phyloP scores from a whole-genome alignment of 92 coral and sea anemone genomes.

The Desmophyllum pertusum region DNA sequence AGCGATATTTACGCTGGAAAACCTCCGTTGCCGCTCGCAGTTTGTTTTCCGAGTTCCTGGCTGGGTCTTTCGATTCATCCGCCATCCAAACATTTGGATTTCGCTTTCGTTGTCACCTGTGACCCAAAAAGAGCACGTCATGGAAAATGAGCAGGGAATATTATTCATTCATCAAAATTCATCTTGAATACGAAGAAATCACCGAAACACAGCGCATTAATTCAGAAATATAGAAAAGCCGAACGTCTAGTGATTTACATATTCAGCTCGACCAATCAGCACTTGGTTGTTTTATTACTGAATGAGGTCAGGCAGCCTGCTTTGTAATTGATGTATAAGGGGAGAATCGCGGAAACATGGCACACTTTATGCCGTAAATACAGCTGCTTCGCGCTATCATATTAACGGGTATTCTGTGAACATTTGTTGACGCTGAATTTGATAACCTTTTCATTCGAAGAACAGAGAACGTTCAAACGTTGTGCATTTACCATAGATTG shows the following conservation, averaged over 20 bases:
- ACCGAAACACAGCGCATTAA: conserved; percentile 37
- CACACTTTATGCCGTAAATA: conserved; percentile 49
- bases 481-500: neutral
- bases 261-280: conserved; percentile 66
- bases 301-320: conserved; percentile 43
- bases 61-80: conserved; percentile 55
- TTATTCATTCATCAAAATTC: conserved; percentile 43
- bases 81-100: conserved; percentile 80
- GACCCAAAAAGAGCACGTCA: conserved; percentile 26
- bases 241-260: conserved; percentile 60
- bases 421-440: conserved; percentile 14
- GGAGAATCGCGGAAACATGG: conserved; percentile 49
- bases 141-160: conserved; percentile 51
- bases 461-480: conserved; percentile 7
- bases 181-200: conserved; percentile 34
- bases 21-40: conserved; percentile 85
- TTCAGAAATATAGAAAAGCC: conserved; percentile 35
- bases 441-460: conserved; percentile 19
- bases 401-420: conserved; percentile 59
- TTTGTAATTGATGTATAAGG: conserved; percentile 77
- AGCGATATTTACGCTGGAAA: conserved; percentile 78
- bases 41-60: conserved; percentile 69
- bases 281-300: conserved; percentile 58
- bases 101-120: conserved; percentile 37
- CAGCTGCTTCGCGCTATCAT: conserved; percentile 62